Evolutionary conservation across 2,888 invertebrate genomes (phyloP).

Genomic region (Blera fallax): DNA sequence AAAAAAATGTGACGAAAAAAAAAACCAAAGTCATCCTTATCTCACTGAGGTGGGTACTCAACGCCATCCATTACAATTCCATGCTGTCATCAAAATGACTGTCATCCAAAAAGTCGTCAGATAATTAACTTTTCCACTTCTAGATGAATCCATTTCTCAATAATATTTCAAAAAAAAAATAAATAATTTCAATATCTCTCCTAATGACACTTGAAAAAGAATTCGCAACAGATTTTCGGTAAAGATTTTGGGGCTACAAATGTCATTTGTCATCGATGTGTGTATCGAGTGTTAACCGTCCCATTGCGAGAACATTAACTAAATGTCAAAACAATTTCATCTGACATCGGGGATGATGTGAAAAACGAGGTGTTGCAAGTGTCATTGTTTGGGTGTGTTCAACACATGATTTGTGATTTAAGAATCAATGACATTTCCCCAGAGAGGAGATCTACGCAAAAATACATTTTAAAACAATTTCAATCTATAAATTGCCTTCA

Average conservation of each 20-base stretch:
- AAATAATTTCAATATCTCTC: not conserved
- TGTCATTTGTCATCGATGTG: constrained; percentile 66
- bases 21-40: constrained; percentile 48
- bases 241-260: constrained; percentile 4
- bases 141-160: constrained; percentile 9
- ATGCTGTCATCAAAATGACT: constrained; percentile 62
- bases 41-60: constrained; percentile 25
- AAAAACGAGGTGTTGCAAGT: not conserved
- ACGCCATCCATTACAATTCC: constrained; percentile 62
- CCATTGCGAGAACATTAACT: constrained; percentile 52
- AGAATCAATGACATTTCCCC: constrained; percentile 68
- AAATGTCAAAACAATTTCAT: constrained; percentile 70
- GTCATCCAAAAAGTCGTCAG: constrained; percentile 41
- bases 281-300: constrained; percentile 9
- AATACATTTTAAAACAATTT: constrained; percentile 62
- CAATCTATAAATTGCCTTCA: constrained; percentile 17
- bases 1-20: constrained; percentile 33
- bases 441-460: constrained; percentile 1
- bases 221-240: constrained; percentile 32
- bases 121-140: constrained; percentile 68
- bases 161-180: constrained; percentile 2
- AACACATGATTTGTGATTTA: constrained; percentile 47
- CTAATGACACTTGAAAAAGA: constrained; percentile 17
- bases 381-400: constrained; percentile 39
- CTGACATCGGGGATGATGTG: constrained; percentile 15